These are phyloP conservation scores for Phorcus lineatus DNA, from an alignment of 2,888 invertebrate genomes.

Conservation along the genomic window DNA sequence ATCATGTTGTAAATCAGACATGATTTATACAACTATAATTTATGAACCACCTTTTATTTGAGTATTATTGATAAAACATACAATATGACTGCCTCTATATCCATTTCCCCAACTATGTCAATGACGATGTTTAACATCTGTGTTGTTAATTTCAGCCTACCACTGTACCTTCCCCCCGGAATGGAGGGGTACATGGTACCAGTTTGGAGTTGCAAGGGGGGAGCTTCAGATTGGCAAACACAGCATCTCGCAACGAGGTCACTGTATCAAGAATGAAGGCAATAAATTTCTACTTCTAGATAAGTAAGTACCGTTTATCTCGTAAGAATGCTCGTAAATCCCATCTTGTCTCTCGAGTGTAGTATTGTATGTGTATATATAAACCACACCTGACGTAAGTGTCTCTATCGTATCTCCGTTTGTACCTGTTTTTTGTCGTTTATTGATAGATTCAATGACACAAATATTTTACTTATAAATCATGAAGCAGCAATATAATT, in stretches of 20 bases:
- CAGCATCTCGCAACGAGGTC: conserved; percentile 39
- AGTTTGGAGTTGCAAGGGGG: conserved; percentile 44
- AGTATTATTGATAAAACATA: no score
- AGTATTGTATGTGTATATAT: neutral
- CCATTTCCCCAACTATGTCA: neutral
- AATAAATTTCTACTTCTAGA: conserved; percentile 46
- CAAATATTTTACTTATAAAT: no score
- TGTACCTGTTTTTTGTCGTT: no score
- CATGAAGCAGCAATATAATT: no score
- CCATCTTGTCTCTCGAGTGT: neutral
- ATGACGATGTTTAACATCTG: neutral
- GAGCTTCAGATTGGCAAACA: conserved; percentile 38
- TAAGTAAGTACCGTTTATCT: conserved; percentile 30
- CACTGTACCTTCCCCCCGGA: conserved; percentile 53
- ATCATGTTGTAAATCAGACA: no score
- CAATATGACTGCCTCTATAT: no score
- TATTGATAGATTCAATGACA: no score
- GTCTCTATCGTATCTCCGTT: no score
- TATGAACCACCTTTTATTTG: no score
- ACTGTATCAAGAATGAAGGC: conserved; percentile 39
- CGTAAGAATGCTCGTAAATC: neutral
- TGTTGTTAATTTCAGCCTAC: conserved; percentile 42
- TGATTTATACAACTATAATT: no score
- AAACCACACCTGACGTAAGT: no score
- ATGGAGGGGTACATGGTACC: conserved; percentile 58